Percentiles rank a stretch among this genome's conserved stretches.
These are phyloP conservation scores for Grapholita molesta DNA, from an alignment of 1,140 invertebrate species.

Conservation along the genomic window DNA sequence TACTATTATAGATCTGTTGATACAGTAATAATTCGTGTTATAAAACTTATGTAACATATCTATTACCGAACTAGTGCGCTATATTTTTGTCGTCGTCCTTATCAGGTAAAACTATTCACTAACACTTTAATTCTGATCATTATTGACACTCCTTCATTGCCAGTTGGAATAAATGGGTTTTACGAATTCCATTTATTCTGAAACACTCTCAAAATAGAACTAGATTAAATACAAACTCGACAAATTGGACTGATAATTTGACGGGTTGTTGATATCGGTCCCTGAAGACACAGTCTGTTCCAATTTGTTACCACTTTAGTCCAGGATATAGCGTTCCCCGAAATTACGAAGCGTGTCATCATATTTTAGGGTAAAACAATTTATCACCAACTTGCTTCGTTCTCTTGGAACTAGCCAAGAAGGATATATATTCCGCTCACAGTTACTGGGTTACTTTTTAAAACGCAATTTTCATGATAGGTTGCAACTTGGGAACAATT, in stretches of 20 bases:
- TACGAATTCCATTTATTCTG: background rate
- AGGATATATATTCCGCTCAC: background rate
- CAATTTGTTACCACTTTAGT: background rate
- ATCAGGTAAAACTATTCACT: no score
- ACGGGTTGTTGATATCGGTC: background rate
- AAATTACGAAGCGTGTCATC: background rate
- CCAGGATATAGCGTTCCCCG: background rate
- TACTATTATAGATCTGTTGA: no score
- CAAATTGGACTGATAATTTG: background rate
- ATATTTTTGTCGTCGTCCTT: no score
- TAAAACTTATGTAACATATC: no score
- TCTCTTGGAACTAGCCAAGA: background rate
- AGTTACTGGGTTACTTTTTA: no score
- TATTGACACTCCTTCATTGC: background rate
- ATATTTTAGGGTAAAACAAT: constrained; percentile 8
- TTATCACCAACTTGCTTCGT: background rate
- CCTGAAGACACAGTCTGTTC: background rate
- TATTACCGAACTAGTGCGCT: no score
- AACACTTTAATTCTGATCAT: no score
- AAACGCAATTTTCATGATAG: no score
- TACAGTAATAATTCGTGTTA: no score
- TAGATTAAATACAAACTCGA: background rate
- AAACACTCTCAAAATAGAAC: background rate
- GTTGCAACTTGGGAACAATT: no score
- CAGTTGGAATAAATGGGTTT: background rate